phyloP scores from a whole-genome alignment of 2,113 vertebrate species.

The Pantherophis guttatus region DNA sequence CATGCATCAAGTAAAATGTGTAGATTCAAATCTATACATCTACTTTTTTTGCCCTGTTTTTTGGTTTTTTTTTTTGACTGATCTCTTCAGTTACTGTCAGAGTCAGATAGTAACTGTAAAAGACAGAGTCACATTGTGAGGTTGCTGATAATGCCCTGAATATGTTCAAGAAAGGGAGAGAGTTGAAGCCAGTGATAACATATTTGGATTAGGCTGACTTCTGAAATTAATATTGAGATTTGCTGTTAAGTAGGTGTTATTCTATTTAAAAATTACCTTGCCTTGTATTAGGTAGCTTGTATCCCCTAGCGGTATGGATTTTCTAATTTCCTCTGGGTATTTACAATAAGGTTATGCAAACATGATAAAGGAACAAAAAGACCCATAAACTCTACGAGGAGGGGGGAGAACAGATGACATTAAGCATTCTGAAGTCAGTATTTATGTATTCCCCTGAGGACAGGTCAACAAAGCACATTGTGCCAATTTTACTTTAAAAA shows the following conservation, averaged over 20 bases:
- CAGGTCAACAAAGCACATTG: conserved; percentile 10
- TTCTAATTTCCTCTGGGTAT: conserved; percentile 38
- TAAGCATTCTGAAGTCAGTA: conserved; percentile 45
- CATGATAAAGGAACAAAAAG: conserved; percentile 54
- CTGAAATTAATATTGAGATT: neutral
- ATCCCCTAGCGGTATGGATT: conserved; percentile 48
- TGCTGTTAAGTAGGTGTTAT: neutral
- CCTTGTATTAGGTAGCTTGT: conserved; percentile 21
- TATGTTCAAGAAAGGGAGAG: neutral
- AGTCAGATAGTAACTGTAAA: neutral
- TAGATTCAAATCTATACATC: neutral
- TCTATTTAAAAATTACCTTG: conserved; percentile 28
- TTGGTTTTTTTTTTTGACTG: neutral
- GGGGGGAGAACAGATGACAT: conserved; percentile 50
- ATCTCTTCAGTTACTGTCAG: neutral
- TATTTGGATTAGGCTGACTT: neutral
- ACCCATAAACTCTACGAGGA: conserved; percentile 53
- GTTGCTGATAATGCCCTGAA: neutral
- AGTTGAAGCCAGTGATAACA: neutral
- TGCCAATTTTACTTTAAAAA: neutral
- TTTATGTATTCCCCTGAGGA: conserved; percentile 2
- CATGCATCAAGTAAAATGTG: neutral
- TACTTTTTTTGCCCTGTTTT: neutral
- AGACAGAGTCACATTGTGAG: neutral
- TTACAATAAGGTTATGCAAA: conserved; percentile 55